Conservation (phyloP, 2,113 vertebrate genomes). For the Rhynchopsitta pachyrhyncha region DNA sequence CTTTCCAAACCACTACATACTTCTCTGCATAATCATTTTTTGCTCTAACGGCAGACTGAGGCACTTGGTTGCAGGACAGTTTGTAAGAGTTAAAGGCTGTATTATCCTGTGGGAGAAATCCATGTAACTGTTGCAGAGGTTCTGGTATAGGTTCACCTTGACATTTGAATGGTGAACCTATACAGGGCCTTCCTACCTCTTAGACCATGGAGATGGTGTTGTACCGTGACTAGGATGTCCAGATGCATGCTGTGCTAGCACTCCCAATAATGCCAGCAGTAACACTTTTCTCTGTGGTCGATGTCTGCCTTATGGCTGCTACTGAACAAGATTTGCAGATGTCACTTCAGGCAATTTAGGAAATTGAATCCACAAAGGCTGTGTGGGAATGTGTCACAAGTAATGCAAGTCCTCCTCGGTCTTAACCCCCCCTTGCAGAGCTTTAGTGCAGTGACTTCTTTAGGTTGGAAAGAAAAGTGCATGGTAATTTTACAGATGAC, state of each 20-base stretch:
- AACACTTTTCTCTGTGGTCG: not conserved
- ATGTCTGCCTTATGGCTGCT: not conserved
- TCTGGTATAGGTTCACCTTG: not conserved
- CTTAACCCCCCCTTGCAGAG: not conserved
- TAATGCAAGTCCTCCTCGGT: not conserved
- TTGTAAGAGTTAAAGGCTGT: not conserved
- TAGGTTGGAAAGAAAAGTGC: not conserved
- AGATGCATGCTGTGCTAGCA: not conserved
- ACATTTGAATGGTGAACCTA: not conserved
- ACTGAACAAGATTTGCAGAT: not conserved
- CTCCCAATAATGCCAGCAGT: not conserved
- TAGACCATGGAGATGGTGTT: not conserved
- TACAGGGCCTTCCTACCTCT: not conserved
- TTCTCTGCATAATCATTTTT: not conserved
- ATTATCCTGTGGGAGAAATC: not conserved
- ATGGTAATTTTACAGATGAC: not conserved
- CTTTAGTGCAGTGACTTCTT: not conserved
- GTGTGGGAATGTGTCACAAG: not conserved
- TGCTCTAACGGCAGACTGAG: not conserved
- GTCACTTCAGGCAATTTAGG: not conserved
- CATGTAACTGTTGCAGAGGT: not conserved
- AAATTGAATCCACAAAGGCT: not conserved
- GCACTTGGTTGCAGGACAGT: not conserved
- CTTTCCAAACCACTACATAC: not conserved
- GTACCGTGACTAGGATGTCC: not conserved